Conservation (phyloP, 2,888 invertebrate genomes). For the Petrolisthes cinctipes region DNA sequence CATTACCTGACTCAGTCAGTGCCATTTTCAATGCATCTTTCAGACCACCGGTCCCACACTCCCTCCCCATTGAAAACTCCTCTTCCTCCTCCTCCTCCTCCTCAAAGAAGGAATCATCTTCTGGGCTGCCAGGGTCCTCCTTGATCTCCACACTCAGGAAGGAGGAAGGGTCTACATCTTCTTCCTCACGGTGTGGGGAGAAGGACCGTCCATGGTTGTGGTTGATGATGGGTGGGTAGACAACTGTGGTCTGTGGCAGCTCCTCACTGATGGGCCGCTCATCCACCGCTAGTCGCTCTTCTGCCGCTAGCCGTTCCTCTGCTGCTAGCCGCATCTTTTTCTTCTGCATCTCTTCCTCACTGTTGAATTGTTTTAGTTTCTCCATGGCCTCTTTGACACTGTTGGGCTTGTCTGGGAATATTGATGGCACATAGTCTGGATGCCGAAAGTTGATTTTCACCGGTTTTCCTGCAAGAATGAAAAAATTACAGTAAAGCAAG, state of each 20-base stretch:
- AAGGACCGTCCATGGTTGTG: not conserved
- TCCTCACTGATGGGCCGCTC: not conserved
- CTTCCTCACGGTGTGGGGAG: slow-evolving; percentile 6
- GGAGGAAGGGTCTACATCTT: slow-evolving; percentile 2
- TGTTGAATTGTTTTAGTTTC: not conserved
- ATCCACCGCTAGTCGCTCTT: not conserved
- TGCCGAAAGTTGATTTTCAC: slow-evolving; percentile 7
- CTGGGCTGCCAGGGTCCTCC: slow-evolving; percentile 1
- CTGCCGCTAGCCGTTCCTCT: not conserved
- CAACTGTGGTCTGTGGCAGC: not conserved
- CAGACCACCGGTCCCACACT: not conserved
- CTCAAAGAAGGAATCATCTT: not conserved
- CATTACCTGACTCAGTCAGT: not conserved
- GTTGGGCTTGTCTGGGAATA: not conserved
- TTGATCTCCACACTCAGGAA: slow-evolving; percentile 13
- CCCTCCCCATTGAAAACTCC: not conserved
- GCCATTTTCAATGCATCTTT: not conserved
- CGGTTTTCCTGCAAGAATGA: slow-evolving; percentile 3
- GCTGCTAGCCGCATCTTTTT: not conserved
- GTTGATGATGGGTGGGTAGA: not conserved
- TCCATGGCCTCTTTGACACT: slow-evolving; percentile 11
- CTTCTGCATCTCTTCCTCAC: not conserved
- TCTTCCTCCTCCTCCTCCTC: not conserved
- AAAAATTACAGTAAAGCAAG: not conserved
- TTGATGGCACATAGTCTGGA: not conserved